Percentiles rank a stretch among this genome's conserved stretches.
These are phyloP conservation scores for Gymnodraco acuticeps DNA, from an alignment of 2,797 vertebrate species.

Conservation along the genomic window DNA sequence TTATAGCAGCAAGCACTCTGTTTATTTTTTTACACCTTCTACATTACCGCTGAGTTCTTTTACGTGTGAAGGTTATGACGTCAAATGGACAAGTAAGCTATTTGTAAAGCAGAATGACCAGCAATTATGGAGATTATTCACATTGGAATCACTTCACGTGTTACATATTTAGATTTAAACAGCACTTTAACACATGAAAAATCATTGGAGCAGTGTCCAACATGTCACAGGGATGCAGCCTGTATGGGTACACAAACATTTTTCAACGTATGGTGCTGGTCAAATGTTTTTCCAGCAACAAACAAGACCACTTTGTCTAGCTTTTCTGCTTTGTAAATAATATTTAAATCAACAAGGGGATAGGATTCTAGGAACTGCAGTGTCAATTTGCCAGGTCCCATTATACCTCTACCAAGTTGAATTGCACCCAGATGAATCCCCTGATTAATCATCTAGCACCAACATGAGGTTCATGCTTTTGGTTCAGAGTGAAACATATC, in stretches of 20 bases:
- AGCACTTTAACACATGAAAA: background rate
- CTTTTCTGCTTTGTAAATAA: background rate
- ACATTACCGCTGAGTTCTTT: slow-evolving; percentile 46
- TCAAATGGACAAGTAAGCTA: slow-evolving; percentile 36
- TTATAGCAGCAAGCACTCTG: slow-evolving; percentile 46
- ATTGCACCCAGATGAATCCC: background rate
- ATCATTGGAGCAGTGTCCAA: background rate
- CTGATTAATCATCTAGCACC: background rate
- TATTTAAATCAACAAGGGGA: background rate
- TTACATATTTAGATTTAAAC: slow-evolving; percentile 15
- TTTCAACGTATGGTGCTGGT: background rate
- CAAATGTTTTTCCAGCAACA: background rate
- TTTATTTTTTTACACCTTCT: slow-evolving; percentile 68
- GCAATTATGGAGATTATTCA: background rate
- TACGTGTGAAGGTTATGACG: slow-evolving; percentile 68
- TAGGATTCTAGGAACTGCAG: background rate
- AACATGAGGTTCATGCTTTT: background rate
- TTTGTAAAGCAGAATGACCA: slow-evolving; percentile 9
- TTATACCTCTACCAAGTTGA: no score
- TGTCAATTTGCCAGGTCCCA: background rate
- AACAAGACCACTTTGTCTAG: background rate
- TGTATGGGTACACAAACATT: background rate
- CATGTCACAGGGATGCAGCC: background rate
- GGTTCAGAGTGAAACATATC: background rate
- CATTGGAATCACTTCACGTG: background rate